Base-by-base conservation (phyloP, 2,113 vertebrate genomes). In the Melanocharis versteri region DNA sequence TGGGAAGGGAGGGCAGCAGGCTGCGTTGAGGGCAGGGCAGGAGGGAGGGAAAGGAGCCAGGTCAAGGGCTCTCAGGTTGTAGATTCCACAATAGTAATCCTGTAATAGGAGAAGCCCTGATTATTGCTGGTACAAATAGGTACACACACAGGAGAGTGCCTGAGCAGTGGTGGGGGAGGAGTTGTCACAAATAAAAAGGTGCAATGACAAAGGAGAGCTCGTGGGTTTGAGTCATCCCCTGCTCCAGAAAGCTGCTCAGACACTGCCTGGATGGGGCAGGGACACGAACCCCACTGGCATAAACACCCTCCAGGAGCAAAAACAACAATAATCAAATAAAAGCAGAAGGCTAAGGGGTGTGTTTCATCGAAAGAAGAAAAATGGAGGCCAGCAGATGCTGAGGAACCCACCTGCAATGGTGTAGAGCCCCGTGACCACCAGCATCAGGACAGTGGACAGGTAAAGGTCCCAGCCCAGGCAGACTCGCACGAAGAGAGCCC, bases 401-500 rank as follows among this genome's bases (percentile, higher is more conserved):
- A 73, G 71, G 35, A 47, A 28, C 84, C 12, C 91, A 99, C 99
- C 99, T 95, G 99, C 98, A 2, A 98, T 99, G 53, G 99, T 99
- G 96, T 98, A 99, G 76, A 99, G 97, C 9, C 98, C 99, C 0
- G 98, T 99, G 94, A 99, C 97, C 87, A 97, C 78, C 83, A 99
- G 98, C 97, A 99, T 98, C 53, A 99, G 98, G 69, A 98, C 71
- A 0, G 98, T 98, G 91, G 99, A 99, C 57, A 99, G 97, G 95
- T 98, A 99, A 69, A 99, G 98, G 96, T 99, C 99, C 99, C 99
- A 99, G 40, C 99, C 99, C 77, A 99, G 97, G 97, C 98, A 99
- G 89, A 99, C 98, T 94, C 99, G 98, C 53, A 99, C 97, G 4
- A 99, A 99, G 87, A 99, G 91, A 4, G 99, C 98, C 69, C 99